These are phyloP conservation scores for Ctena decussata DNA, from an alignment of 2,888 invertebrate genomes.

Conservation along the genomic window DNA sequence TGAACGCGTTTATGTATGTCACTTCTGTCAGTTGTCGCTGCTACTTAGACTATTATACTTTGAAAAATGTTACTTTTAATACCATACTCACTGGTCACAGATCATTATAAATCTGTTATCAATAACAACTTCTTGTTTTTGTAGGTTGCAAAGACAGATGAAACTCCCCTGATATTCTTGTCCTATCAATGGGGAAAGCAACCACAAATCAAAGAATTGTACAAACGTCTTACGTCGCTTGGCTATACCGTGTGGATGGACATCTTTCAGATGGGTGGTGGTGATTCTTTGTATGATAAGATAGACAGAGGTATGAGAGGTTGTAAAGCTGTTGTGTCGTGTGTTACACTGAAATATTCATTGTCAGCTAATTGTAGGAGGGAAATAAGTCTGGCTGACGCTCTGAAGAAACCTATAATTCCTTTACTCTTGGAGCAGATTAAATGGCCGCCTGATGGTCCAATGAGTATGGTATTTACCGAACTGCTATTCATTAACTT, in stretches of 20 bases:
- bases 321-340: conserved; percentile 81
- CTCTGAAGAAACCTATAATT: conserved; percentile 83
- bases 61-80: too few relatives aligned
- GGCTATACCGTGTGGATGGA: conserved; percentile 86
- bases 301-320: conserved; percentile 83
- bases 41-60: too few relatives aligned
- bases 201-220: conserved; percentile 80
- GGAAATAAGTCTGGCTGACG: conserved; percentile 84
- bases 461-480: conserved; percentile 85
- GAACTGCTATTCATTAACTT: conserved; percentile 83
- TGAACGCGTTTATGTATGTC: too few relatives aligned
- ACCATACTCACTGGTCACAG: too few relatives aligned
- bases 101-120: too few relatives aligned
- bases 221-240: conserved; percentile 73
- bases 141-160: conserved; percentile 9
- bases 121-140: not conserved
- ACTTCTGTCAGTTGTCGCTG: too few relatives aligned
- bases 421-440: conserved; percentile 83
- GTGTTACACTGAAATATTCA: conserved; percentile 85
- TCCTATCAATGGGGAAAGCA: conserved; percentile 86
- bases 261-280: conserved; percentile 86
- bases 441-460: conserved; percentile 85
- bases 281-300: conserved; percentile 85
- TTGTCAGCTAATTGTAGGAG: conserved; percentile 85
- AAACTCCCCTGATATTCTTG: conserved; percentile 80